Base-by-base conservation (phyloP, 1,140 invertebrate genomes). In the Leptoteleia sp. region DNA sequence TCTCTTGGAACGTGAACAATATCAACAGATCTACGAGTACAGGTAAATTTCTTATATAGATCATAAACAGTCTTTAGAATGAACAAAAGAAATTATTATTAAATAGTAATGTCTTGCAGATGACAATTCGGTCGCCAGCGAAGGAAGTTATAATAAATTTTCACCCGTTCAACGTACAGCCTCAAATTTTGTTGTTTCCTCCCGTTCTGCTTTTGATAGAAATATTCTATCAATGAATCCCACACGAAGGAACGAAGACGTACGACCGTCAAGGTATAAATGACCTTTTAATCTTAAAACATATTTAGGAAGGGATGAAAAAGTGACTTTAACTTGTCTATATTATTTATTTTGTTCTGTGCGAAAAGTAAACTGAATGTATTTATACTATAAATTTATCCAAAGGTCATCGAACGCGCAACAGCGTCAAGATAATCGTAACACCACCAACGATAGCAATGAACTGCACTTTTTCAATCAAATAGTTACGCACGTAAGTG, bases 121-220 rank as follows among this genome's bases (percentile, higher is more conserved):
- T 6, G 71, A 80, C n/a, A 79, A 55, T 38, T 84, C 84, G 11
- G 70, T 82, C n/a, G 83, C 81, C 0, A 85, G 77, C 9, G 80
- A 85, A 8, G 83, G 85, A 43, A 76, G 54, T 5, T 62, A 76
- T 9, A 73, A 13, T 4, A 61, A 70, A 70, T 47, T 31, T 11
- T 25, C 50, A 15, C 38, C 64, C 8, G 47, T 64, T 6, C 78
- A 79, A 11, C 55, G 38, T 1, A 16, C 73, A n/a, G 15, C 72
- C 1, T 81, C 82, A 4, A 82, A 82, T 13, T 89, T 89, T 13
- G 87, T 84, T 8, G 81, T 87, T 6, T 88, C 87, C 1, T 87
- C 81, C 13, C 82, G 83, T 7, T 88, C 87, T 1, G 88, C 87
- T 0, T 89, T 89, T 76, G 85, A 89, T 35, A 85, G 83, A 1